Evolutionary conservation across 2,113 vertebrate species (phyloP).

Genomic region (Rhinopithecus roxellana): DNA sequence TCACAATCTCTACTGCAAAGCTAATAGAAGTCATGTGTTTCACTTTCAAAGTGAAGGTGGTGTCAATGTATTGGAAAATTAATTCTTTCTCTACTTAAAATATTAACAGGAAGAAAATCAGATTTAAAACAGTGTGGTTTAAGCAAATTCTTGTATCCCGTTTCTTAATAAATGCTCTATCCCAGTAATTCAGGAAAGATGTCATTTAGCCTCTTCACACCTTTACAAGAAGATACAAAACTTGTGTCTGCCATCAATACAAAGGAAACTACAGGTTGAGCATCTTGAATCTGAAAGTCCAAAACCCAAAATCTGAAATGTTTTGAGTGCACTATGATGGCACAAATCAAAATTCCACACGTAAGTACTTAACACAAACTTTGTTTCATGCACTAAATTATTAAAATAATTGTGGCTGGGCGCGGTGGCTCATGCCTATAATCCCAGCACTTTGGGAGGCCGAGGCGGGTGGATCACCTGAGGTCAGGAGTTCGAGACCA

Average conservation of each 20-base stretch:
- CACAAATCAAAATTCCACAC: not conserved
- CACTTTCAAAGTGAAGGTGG: not conserved
- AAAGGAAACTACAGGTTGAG: not conserved
- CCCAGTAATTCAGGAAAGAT: not conserved
- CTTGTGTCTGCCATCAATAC: not conserved
- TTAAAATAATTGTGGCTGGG: not conserved
- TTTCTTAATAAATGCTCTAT: slow-evolving; percentile 16
- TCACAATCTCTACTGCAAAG: not conserved
- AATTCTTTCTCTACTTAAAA: not conserved
- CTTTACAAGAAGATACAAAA: not conserved
- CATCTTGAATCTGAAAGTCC: not conserved
- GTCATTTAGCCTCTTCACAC: not conserved
- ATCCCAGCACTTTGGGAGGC: no score
- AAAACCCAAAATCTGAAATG: not conserved
- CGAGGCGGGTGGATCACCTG: no score
- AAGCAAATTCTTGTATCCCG: not conserved
- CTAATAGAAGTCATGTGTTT: not conserved
- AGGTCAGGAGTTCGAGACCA: no score
- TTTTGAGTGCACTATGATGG: not conserved
- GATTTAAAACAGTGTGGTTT: not conserved
- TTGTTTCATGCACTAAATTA: not conserved
- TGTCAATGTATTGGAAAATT: not conserved
- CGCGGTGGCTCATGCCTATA: no score
- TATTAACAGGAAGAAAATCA: slow-evolving; percentile 17
- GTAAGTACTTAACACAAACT: not conserved